These are phyloP conservation scores for Myotis lucifugus DNA, from an alignment of 2,113 vertebrate genomes.

Conservation along the genomic window DNA sequence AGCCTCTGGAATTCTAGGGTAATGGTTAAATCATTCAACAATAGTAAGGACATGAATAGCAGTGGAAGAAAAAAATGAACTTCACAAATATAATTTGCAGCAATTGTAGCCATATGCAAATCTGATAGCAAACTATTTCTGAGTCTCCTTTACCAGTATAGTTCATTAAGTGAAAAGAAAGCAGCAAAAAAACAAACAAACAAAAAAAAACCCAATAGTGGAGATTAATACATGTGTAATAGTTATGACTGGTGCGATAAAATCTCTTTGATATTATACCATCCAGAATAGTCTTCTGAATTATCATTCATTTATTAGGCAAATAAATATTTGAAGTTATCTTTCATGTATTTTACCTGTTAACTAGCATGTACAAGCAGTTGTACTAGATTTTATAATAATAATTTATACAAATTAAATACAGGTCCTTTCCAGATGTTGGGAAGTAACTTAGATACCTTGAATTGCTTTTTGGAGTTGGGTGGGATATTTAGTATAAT, in stretches of 20 bases:
- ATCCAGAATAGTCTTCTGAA: neutral
- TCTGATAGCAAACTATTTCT: neutral
- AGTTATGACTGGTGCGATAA: neutral
- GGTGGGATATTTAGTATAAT: neutral
- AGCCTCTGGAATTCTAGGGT: neutral
- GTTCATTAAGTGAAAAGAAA: neutral
- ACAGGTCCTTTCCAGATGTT: neutral
- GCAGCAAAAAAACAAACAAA: neutral
- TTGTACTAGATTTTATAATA: neutral
- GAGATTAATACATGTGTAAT: neutral
- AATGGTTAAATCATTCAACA: neutral
- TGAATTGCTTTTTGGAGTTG: neutral
- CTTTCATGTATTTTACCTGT: neutral
- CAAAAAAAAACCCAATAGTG: neutral
- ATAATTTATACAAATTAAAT: constrained; percentile 18
- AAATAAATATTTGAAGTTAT: constrained; percentile 35
- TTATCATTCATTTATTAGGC: neutral
- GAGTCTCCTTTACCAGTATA: neutral
- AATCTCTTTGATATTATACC: constrained; percentile 22
- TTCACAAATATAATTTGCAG: neutral
- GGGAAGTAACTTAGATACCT: neutral
- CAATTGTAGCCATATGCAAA: neutral
- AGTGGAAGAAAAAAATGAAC: neutral
- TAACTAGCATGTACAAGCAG: neutral
- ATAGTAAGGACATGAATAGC: neutral